Conservation (phyloP, 2,888 invertebrate species). For the Sympetrum striolatum region DNA sequence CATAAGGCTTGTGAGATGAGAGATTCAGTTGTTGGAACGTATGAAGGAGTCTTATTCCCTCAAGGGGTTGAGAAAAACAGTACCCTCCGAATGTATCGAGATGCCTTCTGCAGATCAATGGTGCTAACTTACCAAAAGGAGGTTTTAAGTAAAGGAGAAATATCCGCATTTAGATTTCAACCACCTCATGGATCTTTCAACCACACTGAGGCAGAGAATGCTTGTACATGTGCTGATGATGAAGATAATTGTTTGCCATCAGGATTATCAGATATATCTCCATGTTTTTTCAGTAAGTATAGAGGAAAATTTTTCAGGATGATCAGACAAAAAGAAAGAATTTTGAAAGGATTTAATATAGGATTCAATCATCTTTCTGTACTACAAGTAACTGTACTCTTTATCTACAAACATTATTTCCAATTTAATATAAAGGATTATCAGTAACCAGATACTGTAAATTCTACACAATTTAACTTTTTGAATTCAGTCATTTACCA, state of each 20-base stretch:
- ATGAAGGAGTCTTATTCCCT: constrained; percentile 78
- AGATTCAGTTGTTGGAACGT: constrained; percentile 69
- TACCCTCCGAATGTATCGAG: constrained; percentile 70
- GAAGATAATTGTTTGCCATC: constrained; percentile 65
- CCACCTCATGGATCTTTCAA: background rate
- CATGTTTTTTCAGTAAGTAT: constrained; percentile 74
- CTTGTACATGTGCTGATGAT: constrained; percentile 61
- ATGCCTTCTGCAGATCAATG: constrained; percentile 77
- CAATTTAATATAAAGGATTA: too few relatives aligned
- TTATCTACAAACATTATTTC: too few relatives aligned
- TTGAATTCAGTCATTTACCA: too few relatives aligned
- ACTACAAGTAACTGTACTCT: too few relatives aligned
- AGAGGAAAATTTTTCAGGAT: background rate
- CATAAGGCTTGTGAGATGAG: constrained; percentile 4
- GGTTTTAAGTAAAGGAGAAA: constrained; percentile 51
- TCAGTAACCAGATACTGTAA: too few relatives aligned
- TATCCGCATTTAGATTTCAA: background rate
- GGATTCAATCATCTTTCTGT: too few relatives aligned
- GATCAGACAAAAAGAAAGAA: too few relatives aligned
- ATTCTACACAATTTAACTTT: too few relatives aligned
- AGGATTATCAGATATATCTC: constrained; percentile 73
- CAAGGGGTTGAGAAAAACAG: constrained; percentile 54
- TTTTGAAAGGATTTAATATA: too few relatives aligned
- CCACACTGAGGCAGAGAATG: background rate
- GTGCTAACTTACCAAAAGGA: constrained; percentile 62